phyloP scores from a whole-genome alignment of 2,797 vertebrate genomes.

The Microctenopoma stevenorrisi region DNA sequence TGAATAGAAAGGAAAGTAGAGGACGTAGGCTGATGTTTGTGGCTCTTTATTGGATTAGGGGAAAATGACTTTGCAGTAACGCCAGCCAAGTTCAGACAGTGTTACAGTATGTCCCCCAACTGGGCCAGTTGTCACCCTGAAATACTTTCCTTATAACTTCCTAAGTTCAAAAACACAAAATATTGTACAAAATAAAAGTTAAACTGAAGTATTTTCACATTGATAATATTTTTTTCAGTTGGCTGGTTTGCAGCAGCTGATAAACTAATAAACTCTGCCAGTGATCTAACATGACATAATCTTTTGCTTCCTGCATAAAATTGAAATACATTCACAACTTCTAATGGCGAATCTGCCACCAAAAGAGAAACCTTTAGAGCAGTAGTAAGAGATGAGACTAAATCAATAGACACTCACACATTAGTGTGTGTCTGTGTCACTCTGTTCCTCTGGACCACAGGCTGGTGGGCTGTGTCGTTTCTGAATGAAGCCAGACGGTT shows the following conservation, averaged over 20 bases:
- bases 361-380: too few species aligned
- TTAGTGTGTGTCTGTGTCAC: slow-evolving; percentile 5
- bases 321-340: too few species aligned
- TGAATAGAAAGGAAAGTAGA: neutral
- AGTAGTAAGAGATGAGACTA: neutral
- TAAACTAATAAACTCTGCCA: too few species aligned
- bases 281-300: too few species aligned
- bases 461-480: neutral
- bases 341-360: too few species aligned
- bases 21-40: neutral
- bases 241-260: too few species aligned
- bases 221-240: too few species aligned
- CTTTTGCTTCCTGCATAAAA: too few species aligned
- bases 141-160: too few species aligned
- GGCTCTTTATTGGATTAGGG: neutral
- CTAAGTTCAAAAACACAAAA: too few species aligned
- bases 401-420: neutral
- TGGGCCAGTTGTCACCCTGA: neutral
- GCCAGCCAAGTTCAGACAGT: neutral
- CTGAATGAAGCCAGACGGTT: slow-evolving; percentile 25
- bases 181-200: too few species aligned
- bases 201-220: too few species aligned
- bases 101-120: neutral
- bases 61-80: neutral
- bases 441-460: slow-evolving; percentile 8